Base-by-base conservation (phyloP, 2,888 invertebrate species). In the Therioaphis trifolii region DNA sequence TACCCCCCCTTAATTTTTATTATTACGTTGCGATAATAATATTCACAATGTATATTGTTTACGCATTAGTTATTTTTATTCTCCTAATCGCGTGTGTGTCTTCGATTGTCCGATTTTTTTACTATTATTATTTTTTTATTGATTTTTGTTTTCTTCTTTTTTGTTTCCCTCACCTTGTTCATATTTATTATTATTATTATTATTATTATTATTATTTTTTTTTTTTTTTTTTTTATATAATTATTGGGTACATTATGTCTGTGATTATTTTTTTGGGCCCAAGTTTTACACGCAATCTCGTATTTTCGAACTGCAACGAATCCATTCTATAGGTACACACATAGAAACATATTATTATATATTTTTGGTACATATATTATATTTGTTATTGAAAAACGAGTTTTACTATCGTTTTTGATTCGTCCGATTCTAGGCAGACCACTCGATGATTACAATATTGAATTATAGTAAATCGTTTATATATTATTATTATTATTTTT, bases 81-180 rank as follows among this genome's bases (percentile, higher is more conserved):
- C 24, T 21, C 29, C 49, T 66, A 46, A 49, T 29, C 77, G 5
- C 21, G 35, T 66, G 77, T 77, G 49, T 49, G 49, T 77, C 66
- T 66, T 77, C 52, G 66, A 35, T 66, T 66, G 77, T 77, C 77
- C 27, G 27, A n/a, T 49, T 76, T 76, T 76, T 27, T 58, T 15
- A 55, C 35, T 40, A 74, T 74, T 21, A 52, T 58, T 58, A 40
- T 75, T 75, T 55, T 58, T 75, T 40, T 58, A 35, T 35, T 76
- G 61, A 43, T 75, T 58, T 15, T 72, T 29, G 27, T 52, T 52
- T 29, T 2, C 52, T 49, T 52, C 15, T 24, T 21, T 24, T 43
- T 63, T 52, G 12, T 1, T 69, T 24, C 21, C 21, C 24, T 71
- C 5, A 46, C 21, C 46, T 46, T 24, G 2, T 46, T 46, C n/a